Percentiles rank a stretch among this genome's conserved stretches.
Evolutionary conservation across 2,113 vertebrate species (phyloP).

Genomic region (Triplophysa rosa): DNA sequence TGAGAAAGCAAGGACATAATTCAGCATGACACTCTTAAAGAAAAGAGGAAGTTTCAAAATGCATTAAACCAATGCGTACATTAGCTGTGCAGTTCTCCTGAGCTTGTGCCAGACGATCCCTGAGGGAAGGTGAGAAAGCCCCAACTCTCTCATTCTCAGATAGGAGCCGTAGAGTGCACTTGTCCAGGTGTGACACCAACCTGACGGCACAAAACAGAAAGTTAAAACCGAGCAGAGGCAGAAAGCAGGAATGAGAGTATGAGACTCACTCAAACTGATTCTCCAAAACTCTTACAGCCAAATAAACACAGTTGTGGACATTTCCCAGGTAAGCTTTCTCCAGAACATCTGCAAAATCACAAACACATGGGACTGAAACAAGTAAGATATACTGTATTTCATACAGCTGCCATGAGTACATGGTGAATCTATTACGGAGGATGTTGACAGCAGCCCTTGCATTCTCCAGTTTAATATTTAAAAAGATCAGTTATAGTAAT

Average conservation of each 20-base stretch:
- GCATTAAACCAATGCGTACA: constrained; percentile 68
- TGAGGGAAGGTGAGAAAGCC: constrained; percentile 84
- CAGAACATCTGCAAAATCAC: constrained; percentile 73
- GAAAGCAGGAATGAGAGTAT: neutral
- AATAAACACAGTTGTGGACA: constrained; percentile 96
- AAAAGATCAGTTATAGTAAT: too few species aligned
- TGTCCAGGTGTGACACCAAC: constrained; percentile 87
- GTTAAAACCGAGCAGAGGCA: neutral
- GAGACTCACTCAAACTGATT: constrained; percentile 89
- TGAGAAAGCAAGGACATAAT: constrained; percentile 56
- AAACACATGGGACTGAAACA: neutral
- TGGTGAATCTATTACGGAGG: too few species aligned
- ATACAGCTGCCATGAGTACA: too few species aligned
- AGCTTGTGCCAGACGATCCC: constrained; percentile 80
- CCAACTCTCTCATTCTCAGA: constrained; percentile 92
- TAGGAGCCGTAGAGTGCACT: constrained; percentile 87
- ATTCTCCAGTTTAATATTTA: too few species aligned
- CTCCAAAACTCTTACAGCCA: constrained; percentile 90
- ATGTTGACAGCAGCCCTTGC: too few species aligned
- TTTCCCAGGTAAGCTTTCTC: constrained; percentile 82
- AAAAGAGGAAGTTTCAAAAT: neutral
- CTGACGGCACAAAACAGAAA: constrained; percentile 64
- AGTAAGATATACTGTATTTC: too few species aligned
- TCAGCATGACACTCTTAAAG: neutral
- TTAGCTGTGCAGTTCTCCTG: constrained; percentile 86